Base-by-base conservation (phyloP, 2,797 vertebrate genomes). In the Urosaurus nigricauda region DNA sequence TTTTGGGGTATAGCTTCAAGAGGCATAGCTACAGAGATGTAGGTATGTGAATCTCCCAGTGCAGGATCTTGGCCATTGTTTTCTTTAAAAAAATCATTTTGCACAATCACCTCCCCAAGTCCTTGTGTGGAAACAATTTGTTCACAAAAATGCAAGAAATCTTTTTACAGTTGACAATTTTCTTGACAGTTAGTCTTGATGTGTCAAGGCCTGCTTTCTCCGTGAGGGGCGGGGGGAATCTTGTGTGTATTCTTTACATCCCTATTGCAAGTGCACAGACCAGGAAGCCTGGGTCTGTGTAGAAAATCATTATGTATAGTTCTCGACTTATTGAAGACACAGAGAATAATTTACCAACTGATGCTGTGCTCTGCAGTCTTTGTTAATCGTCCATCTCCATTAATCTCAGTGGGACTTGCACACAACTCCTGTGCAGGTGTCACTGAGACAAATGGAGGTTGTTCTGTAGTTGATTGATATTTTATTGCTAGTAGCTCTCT, bases 351-450 rank as follows among this genome's bases (percentile, higher is more conserved):
- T 79, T 63, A 53, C 60, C 21, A 35, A 14, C 12, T 63, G 40
- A 29, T 77, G 58, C 29, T 60, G 37, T 68, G 58, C 29, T 43
- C 37, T 68, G 58, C 3, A 68, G 60, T 51, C 40, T 86, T 51
- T 43, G 51, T 86, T 79, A 63, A 86, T 65, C n/a, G 32, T 47
- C 21, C 37, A 43, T 51, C 58, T 86, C 85, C 32, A 68, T 86
- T 86, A 65, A 79, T 79, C 75, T 79, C 60, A 24, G 32, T 2
- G 12, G 74, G 60, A 19, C 60, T 79, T 51, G 21, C 9, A 26
- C 43, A 12, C 37, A 86, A 29, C 37, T 29, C 85, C 43, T 86
- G 85, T 35, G 60, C 32, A 68, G 32, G 40, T 79, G 75, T 85
- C 73, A 79, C 13, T 51, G 58, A 65, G 40, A 79, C 13, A 77